Conservation (phyloP, 2,797 vertebrate genomes). For the Peromyscus aztecus region DNA sequence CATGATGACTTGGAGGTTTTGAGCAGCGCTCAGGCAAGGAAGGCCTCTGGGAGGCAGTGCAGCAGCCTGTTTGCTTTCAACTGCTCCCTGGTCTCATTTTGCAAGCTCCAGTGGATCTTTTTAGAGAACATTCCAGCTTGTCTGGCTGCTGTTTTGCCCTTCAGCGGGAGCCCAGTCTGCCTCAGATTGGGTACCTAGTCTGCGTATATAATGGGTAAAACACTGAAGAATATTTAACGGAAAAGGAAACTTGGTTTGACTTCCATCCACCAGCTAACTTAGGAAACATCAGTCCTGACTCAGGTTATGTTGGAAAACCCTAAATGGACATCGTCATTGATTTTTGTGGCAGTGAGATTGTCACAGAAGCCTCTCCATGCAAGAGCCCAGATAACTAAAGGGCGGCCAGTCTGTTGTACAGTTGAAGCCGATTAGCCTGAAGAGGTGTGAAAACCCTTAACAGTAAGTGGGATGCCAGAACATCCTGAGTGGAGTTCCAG, state of each 20-base stretch:
- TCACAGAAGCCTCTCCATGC: background rate
- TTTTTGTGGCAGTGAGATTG: conserved; percentile 16
- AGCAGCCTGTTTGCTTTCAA: background rate
- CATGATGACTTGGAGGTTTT: conserved; percentile 81
- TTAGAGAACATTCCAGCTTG: conserved; percentile 31
- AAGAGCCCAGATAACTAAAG: background rate
- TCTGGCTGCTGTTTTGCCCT: background rate
- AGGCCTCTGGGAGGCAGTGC: conserved; percentile 75
- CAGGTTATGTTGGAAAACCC: background rate
- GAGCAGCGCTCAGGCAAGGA: background rate
- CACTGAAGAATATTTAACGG: background rate
- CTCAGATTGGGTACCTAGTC: background rate
- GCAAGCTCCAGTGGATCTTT: background rate
- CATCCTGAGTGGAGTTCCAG: background rate
- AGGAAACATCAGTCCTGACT: background rate
- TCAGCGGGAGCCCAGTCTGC: background rate
- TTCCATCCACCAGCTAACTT: background rate
- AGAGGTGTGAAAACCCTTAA: conserved; percentile 31
- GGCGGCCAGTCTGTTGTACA: background rate
- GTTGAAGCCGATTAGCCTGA: background rate
- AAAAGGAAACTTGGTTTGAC: background rate
- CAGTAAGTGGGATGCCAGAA: background rate
- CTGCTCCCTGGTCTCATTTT: conserved; percentile 6
- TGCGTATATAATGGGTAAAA: background rate
- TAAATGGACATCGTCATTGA: background rate